Evolutionary conservation across 2,797 vertebrate genomes (phyloP).

Genomic region (Macropodus opercularis): DNA sequence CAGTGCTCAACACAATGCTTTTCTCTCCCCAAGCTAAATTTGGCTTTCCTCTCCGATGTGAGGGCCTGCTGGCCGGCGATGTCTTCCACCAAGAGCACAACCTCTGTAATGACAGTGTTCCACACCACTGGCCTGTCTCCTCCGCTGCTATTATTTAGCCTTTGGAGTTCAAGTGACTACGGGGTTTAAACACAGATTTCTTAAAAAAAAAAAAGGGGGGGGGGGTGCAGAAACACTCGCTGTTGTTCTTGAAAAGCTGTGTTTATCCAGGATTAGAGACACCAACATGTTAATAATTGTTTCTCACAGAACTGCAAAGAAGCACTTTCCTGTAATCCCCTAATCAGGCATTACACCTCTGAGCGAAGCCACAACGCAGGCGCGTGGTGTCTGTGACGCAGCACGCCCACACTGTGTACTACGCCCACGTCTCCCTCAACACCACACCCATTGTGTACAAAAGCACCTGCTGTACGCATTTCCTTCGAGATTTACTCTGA

Average conservation of each 20-base stretch:
- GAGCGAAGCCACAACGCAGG: constrained; percentile 84
- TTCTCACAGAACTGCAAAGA: constrained; percentile 89
- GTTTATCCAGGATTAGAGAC: constrained; percentile 91
- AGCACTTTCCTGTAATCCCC: constrained; percentile 89
- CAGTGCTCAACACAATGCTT: constrained; percentile 74
- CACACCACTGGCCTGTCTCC: constrained; percentile 73
- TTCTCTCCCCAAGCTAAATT: constrained; percentile 73
- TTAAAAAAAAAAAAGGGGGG: constrained; percentile 47
- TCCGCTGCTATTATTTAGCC: constrained; percentile 79
- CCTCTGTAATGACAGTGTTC: constrained; percentile 76
- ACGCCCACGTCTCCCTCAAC: constrained; percentile 53
- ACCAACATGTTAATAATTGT: constrained; percentile 92
- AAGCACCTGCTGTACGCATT: constrained; percentile 50
- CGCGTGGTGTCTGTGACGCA: constrained; percentile 72
- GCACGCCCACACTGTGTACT: constrained; percentile 65
- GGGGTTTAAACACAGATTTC: constrained; percentile 79
- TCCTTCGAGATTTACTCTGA: constrained; percentile 17
- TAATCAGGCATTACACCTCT: constrained; percentile 92
- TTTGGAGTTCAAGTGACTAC: constrained; percentile 85
- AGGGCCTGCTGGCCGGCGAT: constrained; percentile 70
- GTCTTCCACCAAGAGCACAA: constrained; percentile 67
- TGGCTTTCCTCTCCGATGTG: constrained; percentile 66
- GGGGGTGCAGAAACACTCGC: constrained; percentile 77
- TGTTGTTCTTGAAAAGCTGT: constrained; percentile 90
- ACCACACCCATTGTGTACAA: constrained; percentile 57